Conservation (phyloP, 64 coral and sea anemone genomes). For the Montipora cactus region DNA sequence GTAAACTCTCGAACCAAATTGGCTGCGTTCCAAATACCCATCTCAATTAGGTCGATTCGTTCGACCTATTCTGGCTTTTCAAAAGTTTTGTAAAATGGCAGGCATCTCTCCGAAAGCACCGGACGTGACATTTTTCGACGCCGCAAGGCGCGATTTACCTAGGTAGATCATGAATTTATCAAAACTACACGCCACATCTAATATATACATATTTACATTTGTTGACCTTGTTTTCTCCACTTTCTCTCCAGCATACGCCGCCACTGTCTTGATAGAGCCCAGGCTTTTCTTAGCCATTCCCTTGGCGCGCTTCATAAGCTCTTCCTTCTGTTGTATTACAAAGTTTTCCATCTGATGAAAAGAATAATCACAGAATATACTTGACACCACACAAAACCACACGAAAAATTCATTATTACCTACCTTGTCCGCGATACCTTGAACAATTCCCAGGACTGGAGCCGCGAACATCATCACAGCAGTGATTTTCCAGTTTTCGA, state of each 20-base stretch:
- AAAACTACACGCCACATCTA: no score
- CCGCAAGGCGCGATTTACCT: no score
- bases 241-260: conserved; percentile 78
- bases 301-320: conserved; percentile 49
- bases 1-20: no score
- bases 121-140: no score
- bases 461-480: conserved; percentile 84
- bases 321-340: conserved; percentile 52
- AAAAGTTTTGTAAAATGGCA: no score
- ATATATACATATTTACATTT: no score
- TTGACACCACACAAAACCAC: background rate
- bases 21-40: no score
- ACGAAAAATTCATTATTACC: background rate
- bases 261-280: conserved; percentile 84
- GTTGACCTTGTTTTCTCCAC: conserved; percentile 75
- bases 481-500: conserved; percentile 97
- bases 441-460: conserved; percentile 73
- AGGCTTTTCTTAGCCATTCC: conserved; percentile 55
- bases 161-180: no score
- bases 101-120: no score
- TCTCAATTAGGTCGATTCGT: no score
- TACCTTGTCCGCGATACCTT: conserved; percentile 81
- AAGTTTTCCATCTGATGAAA: conserved; percentile 51
- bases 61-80: no score
- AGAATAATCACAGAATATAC: background rate